Evolutionary conservation across 2,888 invertebrate genomes (phyloP).

Genomic region (Uloborus plumipes): DNA sequence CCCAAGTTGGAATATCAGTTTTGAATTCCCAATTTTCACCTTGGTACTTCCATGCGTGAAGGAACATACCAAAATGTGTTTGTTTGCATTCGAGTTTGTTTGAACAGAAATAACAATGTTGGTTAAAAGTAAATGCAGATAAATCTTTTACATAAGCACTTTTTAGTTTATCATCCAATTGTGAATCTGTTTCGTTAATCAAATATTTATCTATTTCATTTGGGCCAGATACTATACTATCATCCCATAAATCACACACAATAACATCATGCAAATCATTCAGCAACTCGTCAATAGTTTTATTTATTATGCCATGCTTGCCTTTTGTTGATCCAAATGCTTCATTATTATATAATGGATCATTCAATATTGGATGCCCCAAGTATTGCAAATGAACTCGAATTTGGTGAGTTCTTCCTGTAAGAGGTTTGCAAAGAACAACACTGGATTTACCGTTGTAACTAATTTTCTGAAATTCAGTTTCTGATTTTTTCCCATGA

Average conservation of each 20-base stretch:
- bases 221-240: background rate
- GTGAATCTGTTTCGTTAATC: constrained; percentile 1
- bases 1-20: constrained; percentile 94
- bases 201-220: background rate
- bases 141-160: constrained; percentile 79
- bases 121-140: constrained; percentile 83
- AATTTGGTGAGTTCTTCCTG: constrained; percentile 99
- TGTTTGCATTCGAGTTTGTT: too few species aligned
- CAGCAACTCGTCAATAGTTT: constrained; percentile 15
- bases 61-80: constrained; percentile 84
- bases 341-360: constrained; percentile 94
- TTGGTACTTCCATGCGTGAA: constrained; percentile 83
- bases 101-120: constrained; percentile 89
- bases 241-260: constrained; percentile 10
- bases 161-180: constrained; percentile 74
- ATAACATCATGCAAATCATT: constrained; percentile 17
- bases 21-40: constrained; percentile 96
- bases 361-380: constrained; percentile 97
- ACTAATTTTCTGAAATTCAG: constrained; percentile 89
- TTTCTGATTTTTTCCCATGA: constrained; percentile 92
- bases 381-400: constrained; percentile 97
- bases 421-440: constrained; percentile 92
- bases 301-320: constrained; percentile 80
- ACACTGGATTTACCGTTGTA: constrained; percentile 92
- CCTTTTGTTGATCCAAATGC: constrained; percentile 92